These are phyloP conservation scores for Mus pahari DNA, from an alignment of 2,113 vertebrate species.

Conservation along the genomic window DNA sequence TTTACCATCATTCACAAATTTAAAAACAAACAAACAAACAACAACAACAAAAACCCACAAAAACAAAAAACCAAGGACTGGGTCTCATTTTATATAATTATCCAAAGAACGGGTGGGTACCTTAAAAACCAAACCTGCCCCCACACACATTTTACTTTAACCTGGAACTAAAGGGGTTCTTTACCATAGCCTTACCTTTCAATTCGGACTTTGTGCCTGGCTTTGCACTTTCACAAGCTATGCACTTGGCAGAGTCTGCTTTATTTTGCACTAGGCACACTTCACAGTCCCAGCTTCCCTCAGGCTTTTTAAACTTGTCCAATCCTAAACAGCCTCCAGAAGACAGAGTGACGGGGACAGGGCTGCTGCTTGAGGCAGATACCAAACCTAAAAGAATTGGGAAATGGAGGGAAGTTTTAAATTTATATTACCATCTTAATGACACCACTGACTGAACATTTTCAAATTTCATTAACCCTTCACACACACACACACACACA, in stretches of 20 bases:
- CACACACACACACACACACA: neutral
- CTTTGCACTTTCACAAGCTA: slow-evolving; percentile 85
- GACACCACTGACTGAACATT: neutral
- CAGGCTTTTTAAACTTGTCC: slow-evolving; percentile 89
- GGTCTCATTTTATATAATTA: neutral
- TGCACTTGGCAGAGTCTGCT: slow-evolving; percentile 85
- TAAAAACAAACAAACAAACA: neutral
- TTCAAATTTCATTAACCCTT: slow-evolving; percentile 23
- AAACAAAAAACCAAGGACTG: neutral
- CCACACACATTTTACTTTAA: slow-evolving; percentile 22
- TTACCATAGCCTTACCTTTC: slow-evolving; percentile 89
- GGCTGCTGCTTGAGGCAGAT: slow-evolving; percentile 84
- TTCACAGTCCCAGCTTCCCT: slow-evolving; percentile 89
- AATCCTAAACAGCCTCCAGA: slow-evolving; percentile 86
- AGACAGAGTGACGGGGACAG: slow-evolving; percentile 76
- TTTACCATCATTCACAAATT: neutral
- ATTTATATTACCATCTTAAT: neutral
- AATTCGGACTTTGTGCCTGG: slow-evolving; percentile 89
- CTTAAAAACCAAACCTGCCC: neutral
- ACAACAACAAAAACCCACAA: neutral
- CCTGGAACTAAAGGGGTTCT: neutral
- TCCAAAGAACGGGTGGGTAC: neutral
- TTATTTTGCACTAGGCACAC: slow-evolving; percentile 87
- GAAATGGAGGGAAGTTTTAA: slow-evolving; percentile 39
- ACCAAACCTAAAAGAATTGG: slow-evolving; percentile 64